Percentiles rank a stretch among this genome's conserved stretches.
These are phyloP conservation scores for Iphiclides podalirius DNA, from an alignment of 2,888 invertebrate genomes.

Conservation along the genomic window DNA sequence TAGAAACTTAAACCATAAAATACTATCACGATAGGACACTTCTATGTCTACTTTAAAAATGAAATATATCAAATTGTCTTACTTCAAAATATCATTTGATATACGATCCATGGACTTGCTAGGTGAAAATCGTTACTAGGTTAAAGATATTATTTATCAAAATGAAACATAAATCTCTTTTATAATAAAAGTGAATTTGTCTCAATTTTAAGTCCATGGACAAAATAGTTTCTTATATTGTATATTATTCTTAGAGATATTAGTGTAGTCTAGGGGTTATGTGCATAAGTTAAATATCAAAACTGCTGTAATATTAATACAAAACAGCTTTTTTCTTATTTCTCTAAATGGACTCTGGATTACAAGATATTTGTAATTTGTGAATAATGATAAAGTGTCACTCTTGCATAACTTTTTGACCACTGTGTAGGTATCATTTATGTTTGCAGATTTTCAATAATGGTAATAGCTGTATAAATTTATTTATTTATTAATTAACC, in stretches of 20 bases:
- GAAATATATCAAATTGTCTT: background rate
- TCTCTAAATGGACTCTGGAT: background rate
- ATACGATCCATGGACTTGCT: background rate
- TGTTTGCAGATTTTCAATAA: constrained; percentile 15
- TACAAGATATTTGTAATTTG: constrained; percentile 35
- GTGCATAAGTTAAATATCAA: constrained; percentile 27
- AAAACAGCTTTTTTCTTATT: constrained; percentile 26
- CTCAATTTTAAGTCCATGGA: background rate
- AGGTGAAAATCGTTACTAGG: background rate
- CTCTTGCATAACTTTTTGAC: constrained; percentile 41
- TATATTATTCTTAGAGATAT: background rate
- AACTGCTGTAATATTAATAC: constrained; percentile 25
- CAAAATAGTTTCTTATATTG: background rate
- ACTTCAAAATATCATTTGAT: constrained; percentile 3
- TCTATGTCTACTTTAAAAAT: constrained; percentile 1
- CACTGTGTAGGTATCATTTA: constrained; percentile 55
- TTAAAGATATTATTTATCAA: background rate
- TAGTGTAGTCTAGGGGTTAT: background rate
- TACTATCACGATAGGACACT: background rate
- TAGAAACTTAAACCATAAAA: background rate
- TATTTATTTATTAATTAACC: background rate
- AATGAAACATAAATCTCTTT: too few species aligned
- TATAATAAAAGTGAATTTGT: background rate
- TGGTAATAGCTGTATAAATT: background rate
- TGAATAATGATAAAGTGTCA: constrained; percentile 34